Conservation (phyloP, 2,113 vertebrate species). For the Alexandromys fortis region DNA sequence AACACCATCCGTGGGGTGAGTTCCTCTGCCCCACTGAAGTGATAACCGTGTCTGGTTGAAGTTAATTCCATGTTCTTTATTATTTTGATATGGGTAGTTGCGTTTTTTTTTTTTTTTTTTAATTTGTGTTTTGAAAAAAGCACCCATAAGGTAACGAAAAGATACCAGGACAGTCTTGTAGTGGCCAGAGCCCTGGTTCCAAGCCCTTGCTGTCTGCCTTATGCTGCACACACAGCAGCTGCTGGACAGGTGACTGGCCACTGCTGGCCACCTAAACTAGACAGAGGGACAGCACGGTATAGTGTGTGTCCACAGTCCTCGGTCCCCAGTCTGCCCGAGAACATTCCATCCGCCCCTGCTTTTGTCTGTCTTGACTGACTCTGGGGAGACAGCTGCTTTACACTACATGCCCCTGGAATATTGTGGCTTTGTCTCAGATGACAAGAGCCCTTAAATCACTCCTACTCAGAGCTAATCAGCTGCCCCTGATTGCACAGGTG, state of each 20-base stretch:
- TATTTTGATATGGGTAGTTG: background rate
- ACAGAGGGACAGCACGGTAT: fast-evolving
- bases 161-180: background rate
- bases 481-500: background rate
- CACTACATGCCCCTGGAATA: background rate
- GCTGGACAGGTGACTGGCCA: background rate
- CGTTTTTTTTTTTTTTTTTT: background rate
- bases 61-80: background rate
- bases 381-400: slow-evolving; percentile 70
- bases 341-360: background rate
- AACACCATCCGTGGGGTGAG: background rate
- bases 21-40: background rate
- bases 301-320: fast-evolving
- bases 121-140: background rate
- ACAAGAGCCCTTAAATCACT: background rate
- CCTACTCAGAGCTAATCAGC: background rate
- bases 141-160: background rate
- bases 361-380: slow-evolving; percentile 34
- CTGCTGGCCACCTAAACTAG: background rate
- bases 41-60: background rate
- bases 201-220: background rate
- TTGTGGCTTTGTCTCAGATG: background rate
- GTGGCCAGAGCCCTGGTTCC: background rate
- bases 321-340: background rate
- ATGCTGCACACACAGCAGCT: background rate